phyloP scores from a whole-genome alignment of 2,797 vertebrate genomes.

The Sciaenops ocellatus region DNA sequence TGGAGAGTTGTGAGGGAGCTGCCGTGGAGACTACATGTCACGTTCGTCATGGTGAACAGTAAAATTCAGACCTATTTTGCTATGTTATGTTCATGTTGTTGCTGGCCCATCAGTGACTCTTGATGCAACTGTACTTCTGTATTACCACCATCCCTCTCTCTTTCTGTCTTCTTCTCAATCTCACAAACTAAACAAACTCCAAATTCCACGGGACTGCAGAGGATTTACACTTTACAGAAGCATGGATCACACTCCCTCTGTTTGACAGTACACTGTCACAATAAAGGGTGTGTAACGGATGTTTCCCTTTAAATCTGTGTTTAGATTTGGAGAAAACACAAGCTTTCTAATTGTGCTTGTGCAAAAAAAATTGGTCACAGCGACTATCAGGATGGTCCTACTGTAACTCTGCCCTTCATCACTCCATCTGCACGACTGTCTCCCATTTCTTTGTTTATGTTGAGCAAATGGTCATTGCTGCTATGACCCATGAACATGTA shows the following conservation, averaged over 20 bases:
- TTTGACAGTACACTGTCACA: not conserved
- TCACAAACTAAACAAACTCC: slow-evolving; percentile 16
- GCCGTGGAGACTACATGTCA: slow-evolving; percentile 17
- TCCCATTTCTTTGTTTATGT: slow-evolving; percentile 69
- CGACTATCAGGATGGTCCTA: slow-evolving; percentile 6
- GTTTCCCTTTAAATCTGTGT: slow-evolving; percentile 29
- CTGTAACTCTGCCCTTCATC: slow-evolving; percentile 23
- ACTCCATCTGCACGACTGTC: slow-evolving; percentile 38
- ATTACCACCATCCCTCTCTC: not conserved
- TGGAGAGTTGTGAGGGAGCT: slow-evolving; percentile 11
- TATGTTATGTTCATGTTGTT: not conserved
- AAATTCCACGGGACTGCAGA: slow-evolving; percentile 8
- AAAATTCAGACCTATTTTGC: too few relatives aligned
- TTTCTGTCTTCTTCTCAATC: not conserved
- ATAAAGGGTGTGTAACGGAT: not conserved
- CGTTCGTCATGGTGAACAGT: too few relatives aligned
- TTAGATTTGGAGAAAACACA: slow-evolving; percentile 18
- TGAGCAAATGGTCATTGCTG: slow-evolving; percentile 64
- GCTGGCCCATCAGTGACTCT: slow-evolving; percentile 10
- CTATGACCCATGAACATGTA: slow-evolving; percentile 48
- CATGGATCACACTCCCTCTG: slow-evolving; percentile 4
- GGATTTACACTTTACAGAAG: slow-evolving; percentile 1
- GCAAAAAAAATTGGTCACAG: not conserved
- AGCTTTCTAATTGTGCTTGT: slow-evolving; percentile 16
- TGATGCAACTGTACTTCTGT: slow-evolving; percentile 10